phyloP scores from a whole-genome alignment of 2,113 vertebrate genomes.

The Vulpes lagopus region DNA sequence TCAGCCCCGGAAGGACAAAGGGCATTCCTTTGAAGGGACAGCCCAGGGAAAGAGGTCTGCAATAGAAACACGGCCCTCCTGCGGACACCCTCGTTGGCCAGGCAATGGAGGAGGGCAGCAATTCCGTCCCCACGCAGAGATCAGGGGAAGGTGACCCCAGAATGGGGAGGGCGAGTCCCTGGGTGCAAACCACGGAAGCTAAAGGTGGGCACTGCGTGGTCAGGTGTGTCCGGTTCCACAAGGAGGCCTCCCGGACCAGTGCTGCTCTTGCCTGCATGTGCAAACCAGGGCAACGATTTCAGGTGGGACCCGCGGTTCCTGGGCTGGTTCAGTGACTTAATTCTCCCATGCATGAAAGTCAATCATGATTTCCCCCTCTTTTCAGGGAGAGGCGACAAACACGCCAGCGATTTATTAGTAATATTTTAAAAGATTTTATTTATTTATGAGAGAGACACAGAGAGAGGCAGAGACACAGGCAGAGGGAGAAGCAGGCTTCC shows the following conservation, averaged over 20 bases:
- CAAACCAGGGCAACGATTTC: accelerated
- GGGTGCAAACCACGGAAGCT: accelerated
- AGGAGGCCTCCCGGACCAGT: accelerated
- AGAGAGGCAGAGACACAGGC: too few species aligned
- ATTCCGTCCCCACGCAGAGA: accelerated
- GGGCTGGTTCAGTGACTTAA: neutral
- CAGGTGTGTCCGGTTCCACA: accelerated
- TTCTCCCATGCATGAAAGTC: neutral
- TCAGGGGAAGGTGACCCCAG: accelerated
- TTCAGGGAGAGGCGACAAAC: neutral
- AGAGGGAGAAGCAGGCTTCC: too few species aligned
- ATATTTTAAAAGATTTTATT: too few species aligned
- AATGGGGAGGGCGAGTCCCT: neutral
- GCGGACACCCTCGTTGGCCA: accelerated
- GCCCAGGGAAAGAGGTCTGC: neutral
- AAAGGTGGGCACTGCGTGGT: accelerated
- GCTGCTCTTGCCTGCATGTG: accelerated
- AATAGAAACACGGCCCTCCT: accelerated
- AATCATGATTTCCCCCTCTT: neutral
- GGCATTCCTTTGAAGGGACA: neutral
- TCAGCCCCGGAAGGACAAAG: neutral
- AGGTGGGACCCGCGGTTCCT: accelerated
- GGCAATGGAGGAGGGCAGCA: accelerated
- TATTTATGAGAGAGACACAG: too few species aligned
- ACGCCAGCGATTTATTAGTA: too few species aligned